Base-by-base conservation (phyloP, 64 coral and sea anemone genomes). In the Orbicella faveolata region DNA sequence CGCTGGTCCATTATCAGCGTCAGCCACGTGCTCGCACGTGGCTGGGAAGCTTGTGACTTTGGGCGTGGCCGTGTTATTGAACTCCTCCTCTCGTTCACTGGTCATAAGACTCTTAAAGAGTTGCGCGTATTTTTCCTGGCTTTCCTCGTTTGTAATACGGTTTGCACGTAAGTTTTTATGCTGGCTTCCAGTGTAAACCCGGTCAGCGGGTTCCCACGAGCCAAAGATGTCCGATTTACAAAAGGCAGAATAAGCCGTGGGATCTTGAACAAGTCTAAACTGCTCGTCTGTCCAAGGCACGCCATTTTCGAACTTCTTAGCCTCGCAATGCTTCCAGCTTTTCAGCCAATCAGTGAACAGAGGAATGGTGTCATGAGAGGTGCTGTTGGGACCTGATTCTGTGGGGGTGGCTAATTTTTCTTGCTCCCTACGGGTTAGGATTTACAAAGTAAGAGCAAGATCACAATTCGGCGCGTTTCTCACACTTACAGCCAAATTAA, bases 261-360 rank as follows among this genome's bases (percentile, higher is more conserved):
- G 52, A 23, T 94, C 65, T 69, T 75, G 64, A 4, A 81, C 59
- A 3, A 87, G 73, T 21, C 63, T 36, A 2, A 79, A 80, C 39
- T 94, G 73, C 23, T 94, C 93, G 15, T 87, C 63, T 23, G 39
- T 87, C 88, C 88, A 94, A 21, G 93, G 93, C 10, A 94, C 35
- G 21, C 83, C 88, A 34, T 51, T 84, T 36, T 85, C 82, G 3
- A 79, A 52, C 25, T 64, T 72, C 44, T 79, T 78, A 21, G 80
- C 75, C 16, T 94, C 80, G 63, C 88, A 86, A 7, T 39, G 26
- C 12, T 84, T 81, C 67, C 81, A 87, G 30, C 75, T 54, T 72
- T 87, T 80, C 48, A 90, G 20, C 88, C 88, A 84, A 79, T 94
- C 93, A 78, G 39, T 87, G 75, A 89, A 94, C 14, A 89, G 70